Conservation (phyloP, 1,140 invertebrate genomes). For the Cyrtorhinus lividipennis region DNA sequence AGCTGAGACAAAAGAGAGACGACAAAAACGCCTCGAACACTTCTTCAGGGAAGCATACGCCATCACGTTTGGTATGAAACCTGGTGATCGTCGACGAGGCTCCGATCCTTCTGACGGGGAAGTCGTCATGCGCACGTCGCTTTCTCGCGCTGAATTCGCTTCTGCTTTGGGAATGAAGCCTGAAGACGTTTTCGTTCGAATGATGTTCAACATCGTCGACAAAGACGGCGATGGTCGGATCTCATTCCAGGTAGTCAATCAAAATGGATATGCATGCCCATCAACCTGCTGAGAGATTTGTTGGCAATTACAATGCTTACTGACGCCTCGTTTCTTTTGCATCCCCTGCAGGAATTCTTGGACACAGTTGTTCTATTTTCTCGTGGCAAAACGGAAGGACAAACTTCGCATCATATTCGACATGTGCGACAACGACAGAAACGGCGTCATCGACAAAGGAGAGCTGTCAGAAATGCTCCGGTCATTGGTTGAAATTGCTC, state of each 20-base stretch:
- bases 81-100: slow-evolving; percentile 36
- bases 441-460: slow-evolving; percentile 86
- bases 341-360: slow-evolving; percentile 76
- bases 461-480: slow-evolving; percentile 88
- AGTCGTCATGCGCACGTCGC: slow-evolving; percentile 83
- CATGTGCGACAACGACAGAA: slow-evolving; percentile 96
- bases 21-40: slow-evolving; percentile 87
- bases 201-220: slow-evolving; percentile 98
- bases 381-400: slow-evolving; percentile 83
- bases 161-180: slow-evolving; percentile 91
- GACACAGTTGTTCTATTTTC: slow-evolving; percentile 88
- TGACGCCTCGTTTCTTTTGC: no score
- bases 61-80: slow-evolving; percentile 72
- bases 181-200: slow-evolving; percentile 92
- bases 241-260: slow-evolving; percentile 64
- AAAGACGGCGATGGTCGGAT: slow-evolving; percentile 91
- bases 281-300: no score
- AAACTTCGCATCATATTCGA: slow-evolving; percentile 94
- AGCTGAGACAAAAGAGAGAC: slow-evolving; percentile 87
- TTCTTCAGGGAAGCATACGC: slow-evolving; percentile 98
- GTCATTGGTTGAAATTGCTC: slow-evolving; percentile 86
- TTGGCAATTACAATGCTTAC: no score
- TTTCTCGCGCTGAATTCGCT: slow-evolving; percentile 93
- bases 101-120: slow-evolving; percentile 17
- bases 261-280: neutral